phyloP scores from a whole-genome alignment of 2,797 vertebrate species.

The Simalia tracyae region DNA sequence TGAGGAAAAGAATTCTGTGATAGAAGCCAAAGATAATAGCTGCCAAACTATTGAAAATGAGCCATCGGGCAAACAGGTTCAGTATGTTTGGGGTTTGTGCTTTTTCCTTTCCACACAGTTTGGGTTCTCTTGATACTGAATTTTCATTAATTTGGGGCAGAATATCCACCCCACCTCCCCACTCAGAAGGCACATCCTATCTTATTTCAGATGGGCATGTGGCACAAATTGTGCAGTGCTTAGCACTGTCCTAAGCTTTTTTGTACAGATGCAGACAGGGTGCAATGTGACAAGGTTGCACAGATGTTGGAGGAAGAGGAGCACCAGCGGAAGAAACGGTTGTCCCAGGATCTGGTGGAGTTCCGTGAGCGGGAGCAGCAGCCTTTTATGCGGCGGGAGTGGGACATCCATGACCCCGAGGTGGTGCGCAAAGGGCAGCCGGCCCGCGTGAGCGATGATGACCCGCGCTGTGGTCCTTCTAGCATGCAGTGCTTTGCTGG shows the following conservation, averaged over 20 bases:
- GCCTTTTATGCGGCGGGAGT: slow-evolving; percentile 63
- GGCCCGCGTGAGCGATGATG: not conserved
- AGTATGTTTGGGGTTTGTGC: not conserved
- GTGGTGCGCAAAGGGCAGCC: slow-evolving; percentile 54
- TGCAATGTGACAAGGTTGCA: slow-evolving; percentile 57
- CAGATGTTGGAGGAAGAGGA: slow-evolving; percentile 73
- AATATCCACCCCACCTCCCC: not conserved
- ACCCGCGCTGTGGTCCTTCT: slow-evolving; percentile 46
- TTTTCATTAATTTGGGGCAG: not conserved
- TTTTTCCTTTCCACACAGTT: not conserved
- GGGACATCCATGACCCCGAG: slow-evolving; percentile 70
- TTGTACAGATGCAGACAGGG: slow-evolving; percentile 50
- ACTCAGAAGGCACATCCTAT: too few species aligned
- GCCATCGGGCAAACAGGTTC: not conserved
- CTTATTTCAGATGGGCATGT: not conserved
- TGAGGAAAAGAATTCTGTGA: not conserved
- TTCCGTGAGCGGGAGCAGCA: slow-evolving; percentile 75
- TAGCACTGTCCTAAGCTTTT: not conserved
- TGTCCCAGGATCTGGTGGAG: slow-evolving; percentile 63
- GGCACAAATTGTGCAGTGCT: not conserved
- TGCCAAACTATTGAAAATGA: not conserved
- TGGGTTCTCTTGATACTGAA: not conserved
- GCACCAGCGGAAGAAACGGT: slow-evolving; percentile 55
- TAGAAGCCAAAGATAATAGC: not conserved
- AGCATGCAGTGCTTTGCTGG: slow-evolving; percentile 75